phyloP scores from a whole-genome alignment of 2,888 invertebrate genomes.

The Melolontha melolontha region DNA sequence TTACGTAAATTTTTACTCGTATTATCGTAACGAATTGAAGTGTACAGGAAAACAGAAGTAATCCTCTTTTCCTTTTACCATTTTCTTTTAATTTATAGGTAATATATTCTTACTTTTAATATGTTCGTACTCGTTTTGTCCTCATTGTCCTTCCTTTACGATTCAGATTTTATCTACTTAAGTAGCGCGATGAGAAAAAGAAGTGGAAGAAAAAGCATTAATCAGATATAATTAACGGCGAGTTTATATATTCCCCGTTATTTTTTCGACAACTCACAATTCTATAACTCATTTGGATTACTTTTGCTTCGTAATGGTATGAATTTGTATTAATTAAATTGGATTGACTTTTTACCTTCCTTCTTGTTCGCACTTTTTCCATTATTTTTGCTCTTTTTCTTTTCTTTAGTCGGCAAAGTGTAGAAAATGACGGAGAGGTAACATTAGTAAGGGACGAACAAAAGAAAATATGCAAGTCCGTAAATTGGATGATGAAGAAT shows the following conservation, averaged over 20 bases:
- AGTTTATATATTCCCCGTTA: conserved; percentile 22
- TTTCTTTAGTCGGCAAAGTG: neutral
- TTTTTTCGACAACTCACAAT: conserved; percentile 1
- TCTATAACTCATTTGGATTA: conserved; percentile 30
- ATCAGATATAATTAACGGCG: conserved; percentile 6
- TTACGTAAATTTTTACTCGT: too few species aligned
- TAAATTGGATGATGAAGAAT: conserved; percentile 20
- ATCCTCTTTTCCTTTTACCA: neutral
- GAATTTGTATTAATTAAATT: conserved; percentile 36
- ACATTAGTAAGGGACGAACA: neutral
- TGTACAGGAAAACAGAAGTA: neutral
- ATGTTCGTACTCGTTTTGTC: neutral
- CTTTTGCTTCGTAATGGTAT: conserved; percentile 29
- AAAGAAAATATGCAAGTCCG: conserved; percentile 16
- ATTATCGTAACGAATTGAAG: too few species aligned
- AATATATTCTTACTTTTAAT: conserved; percentile 1
- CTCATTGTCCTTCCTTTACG: neutral
- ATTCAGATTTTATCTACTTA: neutral
- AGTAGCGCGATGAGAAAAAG: neutral
- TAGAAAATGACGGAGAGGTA: conserved; percentile 6
- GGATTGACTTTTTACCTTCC: conserved; percentile 30
- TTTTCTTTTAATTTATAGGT: conserved; percentile 5
- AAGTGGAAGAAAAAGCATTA: conserved; percentile 14
- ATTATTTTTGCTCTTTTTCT: neutral
- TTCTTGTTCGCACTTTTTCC: conserved; percentile 6